Evolutionary conservation across 2,888 invertebrate species (phyloP).

Genomic region (Beris morrisii): DNA sequence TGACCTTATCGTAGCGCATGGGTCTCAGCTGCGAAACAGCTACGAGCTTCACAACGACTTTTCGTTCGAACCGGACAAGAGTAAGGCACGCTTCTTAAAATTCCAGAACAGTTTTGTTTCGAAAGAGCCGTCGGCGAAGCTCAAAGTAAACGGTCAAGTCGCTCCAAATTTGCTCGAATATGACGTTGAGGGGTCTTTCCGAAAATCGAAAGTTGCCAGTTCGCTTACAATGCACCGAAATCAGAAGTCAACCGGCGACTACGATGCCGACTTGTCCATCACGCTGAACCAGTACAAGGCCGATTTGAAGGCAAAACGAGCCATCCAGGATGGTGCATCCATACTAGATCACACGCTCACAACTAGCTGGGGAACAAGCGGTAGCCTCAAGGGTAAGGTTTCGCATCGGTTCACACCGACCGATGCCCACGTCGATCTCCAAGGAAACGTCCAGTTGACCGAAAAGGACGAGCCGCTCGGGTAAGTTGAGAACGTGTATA

Average conservation of each 20-base stretch:
- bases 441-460: conserved; percentile 46
- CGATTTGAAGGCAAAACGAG: conserved; percentile 46
- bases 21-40: conserved; percentile 5
- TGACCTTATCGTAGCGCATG: conserved; percentile 9
- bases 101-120: conserved; percentile 8
- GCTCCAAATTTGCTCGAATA: conserved; percentile 62
- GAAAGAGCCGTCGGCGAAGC: neutral
- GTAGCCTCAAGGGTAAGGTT: conserved; percentile 49
- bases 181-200: conserved; percentile 62
- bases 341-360: conserved; percentile 46
- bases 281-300: conserved; percentile 53
- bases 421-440: conserved; percentile 49
- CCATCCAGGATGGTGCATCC: conserved; percentile 47
- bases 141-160: conserved; percentile 59
- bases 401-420: conserved; percentile 47
- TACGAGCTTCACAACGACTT: conserved; percentile 14
- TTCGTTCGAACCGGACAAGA: conserved; percentile 12
- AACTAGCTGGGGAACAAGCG: conserved; percentile 50
- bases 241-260: conserved; percentile 52
- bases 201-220: conserved; percentile 61
- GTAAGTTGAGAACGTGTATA: conserved; percentile 22
- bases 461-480: conserved; percentile 46
- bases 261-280: conserved; percentile 64
- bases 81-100: conserved; percentile 12
- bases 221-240: conserved; percentile 57